Evolutionary conservation across 2,888 invertebrate species (phyloP).

Genomic region (Nematopogon swammerdamellus): DNA sequence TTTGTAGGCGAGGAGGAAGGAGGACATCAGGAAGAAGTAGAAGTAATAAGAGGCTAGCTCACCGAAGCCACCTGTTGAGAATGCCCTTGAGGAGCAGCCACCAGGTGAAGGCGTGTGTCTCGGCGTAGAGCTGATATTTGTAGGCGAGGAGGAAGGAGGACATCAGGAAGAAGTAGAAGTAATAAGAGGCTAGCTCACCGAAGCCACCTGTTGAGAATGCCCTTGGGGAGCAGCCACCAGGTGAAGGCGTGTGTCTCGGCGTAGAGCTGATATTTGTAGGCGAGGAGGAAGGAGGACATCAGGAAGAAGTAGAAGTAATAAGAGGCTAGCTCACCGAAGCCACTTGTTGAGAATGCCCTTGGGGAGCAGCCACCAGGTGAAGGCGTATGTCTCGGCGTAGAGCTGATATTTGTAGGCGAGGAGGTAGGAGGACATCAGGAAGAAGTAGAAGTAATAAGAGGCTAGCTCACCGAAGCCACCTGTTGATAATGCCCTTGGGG

Average conservation of each 20-base stretch:
- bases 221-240: constrained; percentile 31
- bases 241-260: constrained; percentile 23
- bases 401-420: constrained; percentile 36
- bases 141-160: constrained; percentile 39
- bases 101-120: constrained; percentile 25
- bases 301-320: no score
- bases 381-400: constrained; percentile 22
- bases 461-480: constrained; percentile 35
- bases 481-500: constrained; percentile 31
- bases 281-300: constrained; percentile 39
- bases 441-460: no score
- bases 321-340: constrained; percentile 30
- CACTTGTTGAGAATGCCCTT: constrained; percentile 35
- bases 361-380: constrained; percentile 26
- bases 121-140: constrained; percentile 29
- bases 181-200: no score
- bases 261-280: constrained; percentile 33
- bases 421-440: constrained; percentile 38
- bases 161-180: constrained; percentile 27
- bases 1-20: constrained; percentile 39
- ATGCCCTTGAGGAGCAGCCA: constrained; percentile 31
- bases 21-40: constrained; percentile 31
- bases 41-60: no score
- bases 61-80: constrained; percentile 39
- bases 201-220: constrained; percentile 33